These are phyloP conservation scores for Drosophila arizonae DNA, from an alignment of 1,140 invertebrate species.

Conservation along the genomic window DNA sequence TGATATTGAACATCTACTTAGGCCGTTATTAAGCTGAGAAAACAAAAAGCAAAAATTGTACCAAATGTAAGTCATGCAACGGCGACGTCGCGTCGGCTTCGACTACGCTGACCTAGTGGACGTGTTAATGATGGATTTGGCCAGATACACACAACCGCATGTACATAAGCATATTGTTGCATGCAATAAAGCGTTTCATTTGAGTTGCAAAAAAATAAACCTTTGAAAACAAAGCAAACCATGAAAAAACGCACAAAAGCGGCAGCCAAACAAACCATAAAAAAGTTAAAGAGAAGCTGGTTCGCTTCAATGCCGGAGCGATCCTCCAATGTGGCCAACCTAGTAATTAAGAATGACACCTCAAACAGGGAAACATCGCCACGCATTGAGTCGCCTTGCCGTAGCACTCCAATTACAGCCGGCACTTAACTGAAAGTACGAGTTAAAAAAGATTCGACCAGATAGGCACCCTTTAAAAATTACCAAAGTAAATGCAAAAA, in stretches of 20 bases:
- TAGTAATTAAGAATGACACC: constrained; percentile 37
- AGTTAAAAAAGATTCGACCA: neutral
- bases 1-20: constrained; percentile 59
- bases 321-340: neutral
- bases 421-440: constrained; percentile 22
- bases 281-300: constrained; percentile 15
- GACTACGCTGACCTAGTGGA: constrained; percentile 65
- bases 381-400: constrained; percentile 5
- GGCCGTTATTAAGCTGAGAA: constrained; percentile 46
- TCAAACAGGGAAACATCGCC: constrained; percentile 13
- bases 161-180: constrained; percentile 23
- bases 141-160: constrained; percentile 53
- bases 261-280: constrained; percentile 31
- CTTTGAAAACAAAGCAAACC: constrained; percentile 31
- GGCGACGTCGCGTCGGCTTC: constrained; percentile 27
- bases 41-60: constrained; percentile 35
- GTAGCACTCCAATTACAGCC: constrained; percentile 49
- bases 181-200: constrained; percentile 68
- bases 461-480: no score
- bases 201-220: constrained; percentile 59
- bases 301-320: constrained; percentile 13
- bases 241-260: constrained; percentile 31
- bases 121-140: constrained; percentile 76
- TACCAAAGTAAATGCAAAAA: no score
- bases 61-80: constrained; percentile 61